Percentiles rank a stretch among this genome's conserved stretches.
These are phyloP conservation scores for Caenorhabditis sp. DNA, from an alignment of 2,888 invertebrate species.

Conservation along the genomic window DNA sequence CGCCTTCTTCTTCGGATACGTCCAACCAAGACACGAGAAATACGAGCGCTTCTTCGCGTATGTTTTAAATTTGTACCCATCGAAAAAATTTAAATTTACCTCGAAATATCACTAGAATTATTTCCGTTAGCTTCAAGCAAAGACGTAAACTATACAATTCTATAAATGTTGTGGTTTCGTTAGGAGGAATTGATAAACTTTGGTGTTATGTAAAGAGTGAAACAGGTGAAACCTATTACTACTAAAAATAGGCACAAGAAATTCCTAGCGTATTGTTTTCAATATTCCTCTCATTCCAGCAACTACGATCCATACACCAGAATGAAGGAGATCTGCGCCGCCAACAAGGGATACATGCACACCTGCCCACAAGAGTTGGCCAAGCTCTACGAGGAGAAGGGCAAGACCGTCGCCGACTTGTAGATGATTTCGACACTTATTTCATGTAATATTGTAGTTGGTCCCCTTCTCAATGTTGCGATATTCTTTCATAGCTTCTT, in stretches of 20 bases:
- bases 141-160: no score
- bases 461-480: slow-evolving; percentile 45
- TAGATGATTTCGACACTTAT: slow-evolving; percentile 40
- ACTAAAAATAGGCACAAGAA: no score
- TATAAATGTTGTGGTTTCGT: no score
- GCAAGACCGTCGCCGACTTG: slow-evolving; percentile 73
- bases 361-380: slow-evolving; percentile 81
- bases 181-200: no score
- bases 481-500: slow-evolving; percentile 43
- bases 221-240: no score
- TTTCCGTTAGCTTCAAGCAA: no score
- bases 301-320: slow-evolving; percentile 82
- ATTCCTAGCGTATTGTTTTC: not conserved
- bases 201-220: no score
- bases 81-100: no score
- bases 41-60: slow-evolving; percentile 79
- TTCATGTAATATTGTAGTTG: slow-evolving; percentile 48
- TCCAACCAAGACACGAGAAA: slow-evolving; percentile 78
- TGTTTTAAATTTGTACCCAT: no score
- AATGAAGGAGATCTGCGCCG: slow-evolving; percentile 80
- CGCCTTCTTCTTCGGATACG: slow-evolving; percentile 78
- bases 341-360: slow-evolving; percentile 81
- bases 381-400: slow-evolving; percentile 82
- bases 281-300: slow-evolving; percentile 63
- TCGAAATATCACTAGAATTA: no score